Evolutionary conservation across 2,797 vertebrate genomes (phyloP), one percentile per base, ranked within the genome.

Genomic region (Chaetodon trifasciatus): DNA sequence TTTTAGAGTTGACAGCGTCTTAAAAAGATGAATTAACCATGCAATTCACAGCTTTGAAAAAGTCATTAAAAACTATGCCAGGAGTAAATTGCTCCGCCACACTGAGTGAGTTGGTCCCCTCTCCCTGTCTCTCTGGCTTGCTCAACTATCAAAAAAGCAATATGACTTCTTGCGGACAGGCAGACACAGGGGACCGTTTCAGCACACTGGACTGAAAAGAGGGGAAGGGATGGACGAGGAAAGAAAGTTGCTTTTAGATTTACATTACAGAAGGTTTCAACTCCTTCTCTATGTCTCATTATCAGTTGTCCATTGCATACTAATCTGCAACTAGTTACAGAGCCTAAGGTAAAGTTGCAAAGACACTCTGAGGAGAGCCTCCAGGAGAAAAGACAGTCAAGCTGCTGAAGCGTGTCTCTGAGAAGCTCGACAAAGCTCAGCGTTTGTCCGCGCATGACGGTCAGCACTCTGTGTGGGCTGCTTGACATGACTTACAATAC

Each of bases 61-160:
- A 87, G 82, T 82, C 83, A 88, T 92, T 92, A 91, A 90, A 86
- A 84, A 81, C 70, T 84, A 82, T 68, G 85, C 78, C 78, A 79
- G 79, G 40, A 86, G 77, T 80, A 91, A 92, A 93, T 92, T 90
- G 87, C 79, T 83, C 74, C 12, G 73, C 79, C 83, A 91, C 86
- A 87, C 78, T 84, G 77, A 87, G 55, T 82, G 79, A 83, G 81
- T 88, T 58, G 65, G 67, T 62, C 39, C 40, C n/a, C 63, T 53
- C 53, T 19, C 62, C 28, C 46, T 8, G 37, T 23, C 64, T 15
- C 39, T 65, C 65, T 52, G 37, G 49, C 68, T 69, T 35, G 24
- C 60, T 72, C 23, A 74, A 74, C 81, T 79, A 74, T 84, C 81
- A 56, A 88, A 88, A 87, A 83, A 86, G 65, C 61, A 71, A 74